phyloP scores from a whole-genome alignment of 1,140 invertebrate genomes.

The Brachionus paranguensis region DNA sequence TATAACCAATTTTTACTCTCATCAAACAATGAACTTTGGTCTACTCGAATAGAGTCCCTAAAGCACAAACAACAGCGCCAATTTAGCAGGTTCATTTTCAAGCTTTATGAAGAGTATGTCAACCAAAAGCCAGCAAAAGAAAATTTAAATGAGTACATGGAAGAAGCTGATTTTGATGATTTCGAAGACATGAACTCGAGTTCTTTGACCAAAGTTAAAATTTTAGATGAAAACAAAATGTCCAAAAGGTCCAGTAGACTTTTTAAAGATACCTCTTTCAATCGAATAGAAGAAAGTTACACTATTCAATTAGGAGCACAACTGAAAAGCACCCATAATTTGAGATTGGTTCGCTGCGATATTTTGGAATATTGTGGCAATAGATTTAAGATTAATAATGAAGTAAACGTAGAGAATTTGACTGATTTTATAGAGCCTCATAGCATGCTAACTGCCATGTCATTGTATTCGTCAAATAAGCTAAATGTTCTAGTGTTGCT shows the following conservation, averaged over 20 bases:
- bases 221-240: not conserved
- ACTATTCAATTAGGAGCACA: slow-evolving; percentile 63
- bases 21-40: not conserved
- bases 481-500: slow-evolving; percentile 78
- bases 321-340: slow-evolving; percentile 96
- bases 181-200: not conserved
- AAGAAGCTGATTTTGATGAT: slow-evolving; percentile 5
- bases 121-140: not conserved
- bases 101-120: not conserved
- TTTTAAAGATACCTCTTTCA: not conserved
- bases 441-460: slow-evolving; percentile 82
- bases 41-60: not conserved
- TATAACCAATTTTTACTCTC: slow-evolving; percentile 8
- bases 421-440: slow-evolving; percentile 57
- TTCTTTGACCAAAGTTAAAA: not conserved
- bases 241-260: not conserved
- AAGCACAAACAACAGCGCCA: slow-evolving; percentile 25
- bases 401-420: not conserved
- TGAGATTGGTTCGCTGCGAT: slow-evolving; percentile 78
- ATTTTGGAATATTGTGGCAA: slow-evolving; percentile 71
- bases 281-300: slow-evolving; percentile 35
- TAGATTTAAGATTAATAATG: not conserved
- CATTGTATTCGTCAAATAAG: slow-evolving; percentile 77
- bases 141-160: not conserved
- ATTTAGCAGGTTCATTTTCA: slow-evolving; percentile 11